Conservation (phyloP, 1,140 invertebrate species). For the Semibalanus balanoides region DNA sequence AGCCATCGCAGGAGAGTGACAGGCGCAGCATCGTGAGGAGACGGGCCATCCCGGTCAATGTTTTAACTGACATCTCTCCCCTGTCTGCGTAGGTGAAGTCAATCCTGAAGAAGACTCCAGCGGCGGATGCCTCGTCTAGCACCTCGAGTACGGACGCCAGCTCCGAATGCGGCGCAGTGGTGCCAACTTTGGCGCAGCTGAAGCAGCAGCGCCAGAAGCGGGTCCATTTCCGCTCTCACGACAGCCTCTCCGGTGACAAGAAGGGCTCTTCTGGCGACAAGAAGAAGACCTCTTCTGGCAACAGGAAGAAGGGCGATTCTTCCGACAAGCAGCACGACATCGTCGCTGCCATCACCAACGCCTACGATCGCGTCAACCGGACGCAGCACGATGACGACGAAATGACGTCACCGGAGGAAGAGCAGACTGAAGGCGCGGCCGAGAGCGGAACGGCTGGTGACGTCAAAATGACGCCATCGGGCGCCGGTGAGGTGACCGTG, state of each 20-base stretch:
- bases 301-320: too few species aligned
- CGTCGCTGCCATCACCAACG: neutral
- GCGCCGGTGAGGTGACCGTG: neutral
- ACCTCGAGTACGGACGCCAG: neutral
- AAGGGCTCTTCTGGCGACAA: too few species aligned
- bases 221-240: neutral
- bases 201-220: neutral
- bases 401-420: neutral
- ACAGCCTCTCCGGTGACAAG: neutral
- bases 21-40: too few species aligned
- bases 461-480: neutral
- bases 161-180: neutral
- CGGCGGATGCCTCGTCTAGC: neutral
- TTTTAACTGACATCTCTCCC: too few species aligned
- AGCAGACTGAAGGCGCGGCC: neutral
- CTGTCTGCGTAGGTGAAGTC: neutral
- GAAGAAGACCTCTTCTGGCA: too few species aligned
- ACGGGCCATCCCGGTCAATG: too few species aligned
- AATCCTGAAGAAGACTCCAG: neutral
- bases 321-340: neutral
- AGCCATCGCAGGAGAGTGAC: too few species aligned
- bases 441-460: neutral
- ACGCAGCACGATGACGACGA: neutral
- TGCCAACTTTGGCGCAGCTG: neutral
- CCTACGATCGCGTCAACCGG: neutral